Percentiles rank a stretch among this genome's conserved stretches.
Evolutionary conservation across 2,888 invertebrate species (phyloP).

Genomic region (Xanthia icteritia): DNA sequence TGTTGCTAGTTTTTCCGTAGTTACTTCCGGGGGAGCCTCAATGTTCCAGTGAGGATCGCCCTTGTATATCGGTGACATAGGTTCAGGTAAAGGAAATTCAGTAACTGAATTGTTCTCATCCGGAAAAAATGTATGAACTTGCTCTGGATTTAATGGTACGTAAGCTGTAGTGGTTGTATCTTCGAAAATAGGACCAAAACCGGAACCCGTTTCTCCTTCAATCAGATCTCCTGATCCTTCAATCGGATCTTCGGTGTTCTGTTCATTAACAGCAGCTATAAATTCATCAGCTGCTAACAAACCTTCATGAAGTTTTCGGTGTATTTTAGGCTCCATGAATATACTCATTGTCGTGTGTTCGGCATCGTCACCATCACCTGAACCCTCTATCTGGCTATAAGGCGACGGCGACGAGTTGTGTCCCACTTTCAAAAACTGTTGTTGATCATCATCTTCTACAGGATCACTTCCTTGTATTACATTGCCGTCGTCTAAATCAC

Average conservation of each 20-base stretch:
- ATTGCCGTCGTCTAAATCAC: conserved; percentile 84
- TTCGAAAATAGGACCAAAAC: conserved; percentile 56
- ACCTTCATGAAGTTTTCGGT: conserved; percentile 66
- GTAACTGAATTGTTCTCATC: conserved; percentile 78
- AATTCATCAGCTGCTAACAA: conserved; percentile 35
- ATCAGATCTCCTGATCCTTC: conserved; percentile 82
- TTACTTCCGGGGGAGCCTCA: conserved; percentile 68
- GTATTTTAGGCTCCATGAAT: conserved; percentile 71
- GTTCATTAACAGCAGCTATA: conserved; percentile 69
- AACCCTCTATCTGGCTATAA: conserved; percentile 78
- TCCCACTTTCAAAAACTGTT: conserved; percentile 83
- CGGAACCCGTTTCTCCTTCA: not conserved
- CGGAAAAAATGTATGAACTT: conserved; percentile 76
- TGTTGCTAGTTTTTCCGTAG: conserved; percentile 76
- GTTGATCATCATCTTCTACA: conserved; percentile 84
- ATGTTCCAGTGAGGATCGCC: conserved; percentile 81
- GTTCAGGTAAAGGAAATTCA: conserved; percentile 80
- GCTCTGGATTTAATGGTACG: conserved; percentile 77
- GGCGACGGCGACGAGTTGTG: conserved; percentile 72
- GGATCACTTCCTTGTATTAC: conserved; percentile 78
- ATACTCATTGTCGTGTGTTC: conserved; percentile 85
- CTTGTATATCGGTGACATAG: conserved; percentile 77
- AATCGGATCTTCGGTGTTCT: conserved; percentile 78
- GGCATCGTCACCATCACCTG: conserved; percentile 80
- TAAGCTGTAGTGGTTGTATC: conserved; percentile 73